Base-by-base conservation (phyloP, 2,888 invertebrate genomes). In the Caenorhabditis sinica region DNA sequence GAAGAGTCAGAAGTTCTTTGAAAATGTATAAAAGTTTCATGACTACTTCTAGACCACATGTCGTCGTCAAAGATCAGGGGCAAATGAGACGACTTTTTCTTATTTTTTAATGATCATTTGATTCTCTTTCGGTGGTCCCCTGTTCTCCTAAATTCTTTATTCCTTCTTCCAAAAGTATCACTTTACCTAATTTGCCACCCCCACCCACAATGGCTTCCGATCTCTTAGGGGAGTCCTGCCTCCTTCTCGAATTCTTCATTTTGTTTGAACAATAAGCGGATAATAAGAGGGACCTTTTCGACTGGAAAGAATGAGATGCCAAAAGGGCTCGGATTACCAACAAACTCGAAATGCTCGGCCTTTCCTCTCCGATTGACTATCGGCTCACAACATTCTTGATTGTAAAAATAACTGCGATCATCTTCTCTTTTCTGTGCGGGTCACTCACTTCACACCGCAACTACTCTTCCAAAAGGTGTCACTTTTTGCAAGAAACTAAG, bases 151-250 rank as follows among this genome's bases (percentile, higher is more conserved):
- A 45, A 45, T n/a, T 56, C 33, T 28, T 36, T 43, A 51, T 49
- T 20, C 25, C 23, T 23, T 43, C 43, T 51, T 65, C 65, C 25
- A 36, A 66, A 74, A 65, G 75, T 75, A 75, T 75, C 75, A 43
- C 53, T 66, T 75, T 77, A 69, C 66, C 76, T 69, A 69, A 69
- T 77, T 69, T 69, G 68, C 61, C 76, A 49, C 76, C 61, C 61
- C 63, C 76, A 66, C 76, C 76, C 76, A 56, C 76, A 66, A 66
- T 69, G 76, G 69, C 60, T 61, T 77, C 76, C 76, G 76, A 69
- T 69, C 76, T 68, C 76, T 77, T 60, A 69, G 60, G 30, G 11
- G 28, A 25, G 11, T 33, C 51, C 25, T 13, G 11, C 33, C 23
- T 28, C 40, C 69, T 28, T 51, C 53, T 66, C 33, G 6, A 53